phyloP scores from a whole-genome alignment of 2,113 vertebrate genomes.

The Coturnix japonica region DNA sequence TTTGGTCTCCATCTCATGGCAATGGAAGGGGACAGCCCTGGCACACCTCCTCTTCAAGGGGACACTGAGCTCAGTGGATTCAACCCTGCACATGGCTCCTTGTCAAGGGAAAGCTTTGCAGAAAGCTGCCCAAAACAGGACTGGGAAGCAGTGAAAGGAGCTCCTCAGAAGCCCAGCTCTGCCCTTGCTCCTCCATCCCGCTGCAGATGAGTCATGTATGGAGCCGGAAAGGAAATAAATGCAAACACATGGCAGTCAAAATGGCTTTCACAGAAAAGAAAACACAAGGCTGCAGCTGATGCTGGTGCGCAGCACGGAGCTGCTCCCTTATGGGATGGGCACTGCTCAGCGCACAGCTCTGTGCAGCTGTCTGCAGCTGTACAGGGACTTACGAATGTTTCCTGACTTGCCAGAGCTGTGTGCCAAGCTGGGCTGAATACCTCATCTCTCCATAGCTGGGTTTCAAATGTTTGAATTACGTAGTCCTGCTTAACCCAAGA shows the following conservation, averaged over 20 bases:
- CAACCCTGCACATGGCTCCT: neutral
- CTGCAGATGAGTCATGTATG: conserved; percentile 1
- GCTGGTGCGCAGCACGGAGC: neutral
- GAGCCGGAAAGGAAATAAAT: conserved; percentile 58
- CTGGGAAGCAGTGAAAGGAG: neutral
- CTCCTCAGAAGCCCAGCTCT: neutral
- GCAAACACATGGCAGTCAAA: conserved; percentile 60
- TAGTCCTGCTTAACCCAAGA: neutral
- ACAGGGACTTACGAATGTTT: neutral
- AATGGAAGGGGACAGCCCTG: neutral
- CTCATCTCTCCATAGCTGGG: neutral
- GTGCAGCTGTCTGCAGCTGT: neutral
- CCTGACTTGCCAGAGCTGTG: neutral
- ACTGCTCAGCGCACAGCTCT: neutral
- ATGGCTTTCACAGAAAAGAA: conserved; percentile 52
- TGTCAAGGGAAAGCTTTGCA: neutral
- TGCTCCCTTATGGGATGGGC: neutral
- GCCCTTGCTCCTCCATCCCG: neutral
- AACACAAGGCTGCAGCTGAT: conserved; percentile 28
- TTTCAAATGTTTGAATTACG: neutral
- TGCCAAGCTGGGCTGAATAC: neutral
- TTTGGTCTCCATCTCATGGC: neutral
- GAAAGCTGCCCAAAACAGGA: conserved; percentile 2
- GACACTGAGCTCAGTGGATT: neutral
- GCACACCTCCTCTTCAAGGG: rapidly evolving